A percentile compares a stretch with the other conserved stretches of the same genome.
Evolutionary conservation across 2,797 vertebrate species (phyloP).

Genomic region (Helicolenus hilgendorfi): DNA sequence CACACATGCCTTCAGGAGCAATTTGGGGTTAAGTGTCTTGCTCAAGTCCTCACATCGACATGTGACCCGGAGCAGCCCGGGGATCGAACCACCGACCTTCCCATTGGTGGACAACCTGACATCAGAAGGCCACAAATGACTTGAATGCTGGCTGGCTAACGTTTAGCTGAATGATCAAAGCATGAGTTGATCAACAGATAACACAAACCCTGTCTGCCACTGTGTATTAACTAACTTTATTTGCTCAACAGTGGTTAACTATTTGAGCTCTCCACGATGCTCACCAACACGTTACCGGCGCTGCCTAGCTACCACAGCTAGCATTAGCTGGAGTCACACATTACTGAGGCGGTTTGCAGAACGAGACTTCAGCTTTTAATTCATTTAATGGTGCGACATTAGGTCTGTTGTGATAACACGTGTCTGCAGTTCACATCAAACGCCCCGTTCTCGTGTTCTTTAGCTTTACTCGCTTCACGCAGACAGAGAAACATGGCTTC

Average conservation of each 20-base stretch:
- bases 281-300: neutral
- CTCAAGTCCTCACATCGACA: too few species aligned
- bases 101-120: too few species aligned
- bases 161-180: neutral
- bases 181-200: neutral
- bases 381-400: rapidly evolving
- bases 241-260: neutral
- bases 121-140: neutral
- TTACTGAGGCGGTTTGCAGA: rapidly evolving
- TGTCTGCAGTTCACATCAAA: rapidly evolving
- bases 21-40: too few species aligned
- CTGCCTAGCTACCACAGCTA: neutral
- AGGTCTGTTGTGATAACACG: rapidly evolving
- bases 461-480: neutral
- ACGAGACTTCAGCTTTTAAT: rapidly evolving
- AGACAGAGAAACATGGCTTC: conserved; percentile 72
- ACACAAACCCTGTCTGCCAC: neutral
- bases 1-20: too few species aligned
- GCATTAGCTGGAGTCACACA: neutral
- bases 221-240: too few species aligned
- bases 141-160: neutral
- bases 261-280: neutral
- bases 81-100: too few species aligned
- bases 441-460: too few species aligned
- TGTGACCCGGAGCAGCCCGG: too few species aligned